A percentile compares a stretch with the other conserved stretches of the same genome.
Conservation (phyloP, 2,888 invertebrate genomes). For the Camptogramma bilineatum region DNA sequence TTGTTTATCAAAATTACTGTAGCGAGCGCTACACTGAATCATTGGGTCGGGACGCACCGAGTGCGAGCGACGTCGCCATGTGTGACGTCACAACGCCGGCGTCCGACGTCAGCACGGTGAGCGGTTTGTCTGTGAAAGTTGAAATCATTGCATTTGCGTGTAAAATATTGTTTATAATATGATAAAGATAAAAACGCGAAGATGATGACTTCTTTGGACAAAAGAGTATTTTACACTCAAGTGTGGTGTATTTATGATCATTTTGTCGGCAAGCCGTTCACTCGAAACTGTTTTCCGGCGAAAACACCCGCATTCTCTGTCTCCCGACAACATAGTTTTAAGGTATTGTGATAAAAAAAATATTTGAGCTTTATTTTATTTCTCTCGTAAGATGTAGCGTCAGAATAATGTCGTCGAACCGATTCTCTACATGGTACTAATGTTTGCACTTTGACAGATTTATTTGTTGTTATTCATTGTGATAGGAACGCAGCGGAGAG, state of each 20-base stretch:
- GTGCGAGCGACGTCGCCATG: constrained; percentile 13
- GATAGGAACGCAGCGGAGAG: constrained; percentile 48
- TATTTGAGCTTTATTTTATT: constrained; percentile 58
- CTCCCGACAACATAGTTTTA: constrained; percentile 48
- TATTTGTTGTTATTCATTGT: constrained; percentile 60
- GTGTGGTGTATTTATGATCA: background rate
- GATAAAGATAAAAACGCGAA: background rate
- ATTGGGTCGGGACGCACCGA: constrained; percentile 34
- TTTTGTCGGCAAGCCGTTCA: background rate
- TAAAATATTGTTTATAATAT: background rate
- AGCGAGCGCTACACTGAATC: constrained; percentile 34
- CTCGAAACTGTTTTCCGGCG: background rate
- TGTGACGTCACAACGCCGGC: constrained; percentile 5
- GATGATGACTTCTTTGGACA: background rate
- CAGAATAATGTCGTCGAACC: constrained; percentile 37
- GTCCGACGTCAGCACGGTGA: background rate
- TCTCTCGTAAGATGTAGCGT: constrained; percentile 45
- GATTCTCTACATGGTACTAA: constrained; percentile 49
- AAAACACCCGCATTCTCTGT: constrained; percentile 19
- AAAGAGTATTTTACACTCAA: background rate
- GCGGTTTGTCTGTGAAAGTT: background rate
- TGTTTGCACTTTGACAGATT: constrained; percentile 59
- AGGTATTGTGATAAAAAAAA: constrained; percentile 63
- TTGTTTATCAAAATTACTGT: constrained; percentile 40
- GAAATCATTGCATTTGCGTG: background rate